phyloP scores from a whole-genome alignment of 2,888 invertebrate species.

The Heteromyza rotundicornis region DNA sequence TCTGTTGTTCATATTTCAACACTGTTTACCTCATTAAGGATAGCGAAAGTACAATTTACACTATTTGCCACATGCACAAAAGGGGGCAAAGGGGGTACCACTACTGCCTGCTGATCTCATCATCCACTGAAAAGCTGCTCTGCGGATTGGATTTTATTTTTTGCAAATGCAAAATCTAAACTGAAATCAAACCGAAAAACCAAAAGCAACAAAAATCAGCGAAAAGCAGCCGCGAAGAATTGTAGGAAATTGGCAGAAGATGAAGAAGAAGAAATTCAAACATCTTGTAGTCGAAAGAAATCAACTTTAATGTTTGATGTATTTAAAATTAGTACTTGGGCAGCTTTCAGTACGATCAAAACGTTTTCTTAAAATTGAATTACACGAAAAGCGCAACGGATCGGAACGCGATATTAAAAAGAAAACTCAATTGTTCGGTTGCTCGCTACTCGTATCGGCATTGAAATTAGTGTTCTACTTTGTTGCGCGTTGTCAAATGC shows the following conservation, averaged over 20 bases:
- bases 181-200: slow-evolving; percentile 25
- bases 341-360: slow-evolving; percentile 63
- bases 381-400: slow-evolving; percentile 5
- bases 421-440: too few relatives aligned
- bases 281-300: slow-evolving; percentile 7
- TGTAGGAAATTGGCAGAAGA: slow-evolving; percentile 12
- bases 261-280: slow-evolving; percentile 28
- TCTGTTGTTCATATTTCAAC: slow-evolving; percentile 8
- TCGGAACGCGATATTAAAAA: background rate
- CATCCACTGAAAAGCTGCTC: background rate
- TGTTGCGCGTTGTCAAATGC: too few relatives aligned
- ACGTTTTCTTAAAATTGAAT: slow-evolving; percentile 38
- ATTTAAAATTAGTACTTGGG: slow-evolving; percentile 63
- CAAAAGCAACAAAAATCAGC: slow-evolving; percentile 27
- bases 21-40: slow-evolving; percentile 23
- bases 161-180: slow-evolving; percentile 23
- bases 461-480: too few relatives aligned
- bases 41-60: slow-evolving; percentile 27
- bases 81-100: too few relatives aligned
- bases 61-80: too few relatives aligned
- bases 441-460: too few relatives aligned
- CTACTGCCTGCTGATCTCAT: too few relatives aligned
- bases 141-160: background rate
- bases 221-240: slow-evolving; percentile 20
- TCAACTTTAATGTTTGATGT: slow-evolving; percentile 44